A percentile compares a stretch with the other conserved stretches of the same genome.
phyloP scores from a whole-genome alignment of 2,113 vertebrate genomes.

The mouse (Mus musculus) region DNA sequence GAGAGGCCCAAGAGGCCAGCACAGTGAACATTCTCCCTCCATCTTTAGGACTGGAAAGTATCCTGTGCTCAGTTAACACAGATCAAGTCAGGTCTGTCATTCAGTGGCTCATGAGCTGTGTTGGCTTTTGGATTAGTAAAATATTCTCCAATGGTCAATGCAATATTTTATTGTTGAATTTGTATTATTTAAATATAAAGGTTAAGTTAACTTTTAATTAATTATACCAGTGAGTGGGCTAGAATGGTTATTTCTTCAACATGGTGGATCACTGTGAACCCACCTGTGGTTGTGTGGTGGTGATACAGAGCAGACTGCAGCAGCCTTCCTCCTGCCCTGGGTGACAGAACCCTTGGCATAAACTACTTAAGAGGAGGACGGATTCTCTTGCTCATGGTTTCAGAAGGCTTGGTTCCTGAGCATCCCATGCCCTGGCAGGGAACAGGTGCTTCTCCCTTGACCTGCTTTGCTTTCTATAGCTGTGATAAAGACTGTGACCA shows the following conservation, averaged over 20 bases:
- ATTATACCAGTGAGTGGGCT: not conserved
- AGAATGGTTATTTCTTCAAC: not conserved
- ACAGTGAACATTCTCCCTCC: not conserved
- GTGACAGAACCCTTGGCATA: not conserved
- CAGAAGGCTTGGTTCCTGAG: not conserved
- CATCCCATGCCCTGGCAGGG: not conserved
- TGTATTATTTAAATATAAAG: not conserved
- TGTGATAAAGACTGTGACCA: not conserved
- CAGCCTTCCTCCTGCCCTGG: not conserved
- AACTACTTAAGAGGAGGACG: not conserved
- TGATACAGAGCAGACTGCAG: fast-evolving
- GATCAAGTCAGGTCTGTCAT: not conserved
- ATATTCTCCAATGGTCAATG: not conserved
- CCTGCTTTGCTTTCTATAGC: not conserved
- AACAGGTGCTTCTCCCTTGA: not conserved
- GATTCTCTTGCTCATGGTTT: not conserved
- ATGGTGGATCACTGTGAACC: not conserved
- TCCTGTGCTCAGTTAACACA: not conserved
- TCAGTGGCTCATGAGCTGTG: not conserved
- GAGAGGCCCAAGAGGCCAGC: not conserved
- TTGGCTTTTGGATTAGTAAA: slow-evolving; percentile 37
- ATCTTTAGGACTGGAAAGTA: not conserved
- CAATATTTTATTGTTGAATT: slow-evolving; percentile 8
- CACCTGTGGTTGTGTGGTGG: not conserved
- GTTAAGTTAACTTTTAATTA: slow-evolving; percentile 4